Evolutionary conservation across 2,113 vertebrate genomes (phyloP), one percentile per base, ranked within the genome.

Genomic region (Xenopus borealis): DNA sequence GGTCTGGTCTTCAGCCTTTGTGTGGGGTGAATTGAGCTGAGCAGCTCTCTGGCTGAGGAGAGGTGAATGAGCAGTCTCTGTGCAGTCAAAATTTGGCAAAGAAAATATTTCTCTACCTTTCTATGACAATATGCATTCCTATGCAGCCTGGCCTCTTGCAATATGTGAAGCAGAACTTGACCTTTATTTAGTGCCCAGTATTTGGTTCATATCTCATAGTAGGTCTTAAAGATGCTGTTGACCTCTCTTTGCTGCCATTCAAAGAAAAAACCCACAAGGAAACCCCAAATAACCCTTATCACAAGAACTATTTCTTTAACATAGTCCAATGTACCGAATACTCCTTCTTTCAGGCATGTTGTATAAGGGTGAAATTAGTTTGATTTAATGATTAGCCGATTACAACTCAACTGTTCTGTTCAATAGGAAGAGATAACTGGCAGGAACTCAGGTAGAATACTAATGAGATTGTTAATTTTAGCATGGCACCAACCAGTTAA

Each of bases 1-100:
- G 95, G 93, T 93, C 93, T 85, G 91, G 93, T 92, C 92, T 92
- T 93, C 90, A 91, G 94, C 94, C 93, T 96, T 98, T 98, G 95
- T 96, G 94, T 93, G 90, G 91, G 89, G 90, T 96, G 94, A 95
- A 95, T 94, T 94, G 94, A 94, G 94, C 92, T 91, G 91, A 92
- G 88, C 88, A 86, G 88, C 88, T 91, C 85, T 88, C 91, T 92
- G 88, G 88, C 86, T 90, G 87, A 87, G 88, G 89, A 91, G 88
- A 91, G 89, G 89, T 90, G 91, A 92, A 92, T 92, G 91, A 90
- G 82, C 83, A 90, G 87, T 87, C 84, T 88, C 86, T 87, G 83
- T 87, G 89, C 88, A 91, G 88, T 91, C 82, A 87, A 88, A 86
- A 88, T 92, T 90, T 88, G 85, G 87, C 86, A 86, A 86, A 92